phyloP scores from a whole-genome alignment of 2,113 vertebrate genomes.

The Chunga burmeisteri region DNA sequence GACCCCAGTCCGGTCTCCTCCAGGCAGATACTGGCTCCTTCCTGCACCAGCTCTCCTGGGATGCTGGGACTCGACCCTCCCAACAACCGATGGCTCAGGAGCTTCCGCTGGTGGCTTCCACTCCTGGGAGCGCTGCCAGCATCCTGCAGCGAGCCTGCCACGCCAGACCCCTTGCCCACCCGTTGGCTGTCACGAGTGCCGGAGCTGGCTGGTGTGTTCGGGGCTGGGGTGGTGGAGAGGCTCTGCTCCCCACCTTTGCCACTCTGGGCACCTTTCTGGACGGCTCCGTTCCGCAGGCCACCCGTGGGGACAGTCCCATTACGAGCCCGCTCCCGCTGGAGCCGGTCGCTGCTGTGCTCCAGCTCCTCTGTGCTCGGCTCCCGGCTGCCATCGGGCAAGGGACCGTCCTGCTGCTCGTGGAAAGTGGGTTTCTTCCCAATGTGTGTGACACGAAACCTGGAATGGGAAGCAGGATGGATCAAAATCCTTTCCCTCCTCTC shows the following conservation, averaged over 20 bases:
- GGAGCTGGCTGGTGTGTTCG: not conserved
- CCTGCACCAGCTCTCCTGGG: slow-evolving; percentile 3
- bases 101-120: not conserved
- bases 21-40: slow-evolving; percentile 13
- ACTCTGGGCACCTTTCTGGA: not conserved
- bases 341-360: slow-evolving; percentile 50
- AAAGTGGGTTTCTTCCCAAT: slow-evolving; percentile 81
- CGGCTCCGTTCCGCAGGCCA: slow-evolving; percentile 50
- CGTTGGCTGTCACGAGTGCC: not conserved
- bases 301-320: slow-evolving; percentile 38
- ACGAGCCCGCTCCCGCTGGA: slow-evolving; percentile 38
- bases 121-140: not conserved
- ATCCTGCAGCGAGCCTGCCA: not conserved
- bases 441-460: slow-evolving; percentile 90
- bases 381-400: slow-evolving; percentile 60
- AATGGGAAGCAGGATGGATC: not conserved
- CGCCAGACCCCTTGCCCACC: not conserved
- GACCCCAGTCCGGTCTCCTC: slow-evolving; percentile 35
- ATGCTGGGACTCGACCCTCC: slow-evolving; percentile 36
- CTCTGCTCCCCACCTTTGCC: not conserved
- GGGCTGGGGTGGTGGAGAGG: not conserved
- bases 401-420: slow-evolving; percentile 71
- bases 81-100: not conserved
- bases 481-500: not conserved
- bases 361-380: slow-evolving; percentile 42